Evolutionary conservation across 2,113 vertebrate genomes (phyloP).

Genomic region (Chascanopsetta lugubris): DNA sequence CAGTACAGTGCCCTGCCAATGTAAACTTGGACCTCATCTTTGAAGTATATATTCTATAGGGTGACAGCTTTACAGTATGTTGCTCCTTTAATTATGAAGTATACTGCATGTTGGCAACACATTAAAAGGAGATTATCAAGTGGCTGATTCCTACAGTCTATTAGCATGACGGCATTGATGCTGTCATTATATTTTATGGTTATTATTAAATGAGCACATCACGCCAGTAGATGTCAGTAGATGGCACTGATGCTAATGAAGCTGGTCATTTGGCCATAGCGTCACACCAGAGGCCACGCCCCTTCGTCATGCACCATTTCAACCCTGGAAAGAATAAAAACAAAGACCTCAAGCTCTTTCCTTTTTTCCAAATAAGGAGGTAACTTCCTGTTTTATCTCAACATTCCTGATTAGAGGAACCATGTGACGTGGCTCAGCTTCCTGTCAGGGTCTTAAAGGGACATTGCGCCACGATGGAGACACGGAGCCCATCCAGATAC

Average conservation of each 20-base stretch:
- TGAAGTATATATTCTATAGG: constrained; percentile 54
- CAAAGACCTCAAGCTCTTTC: too few species aligned
- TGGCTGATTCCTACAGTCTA: not conserved
- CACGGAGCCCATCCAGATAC: constrained; percentile 1
- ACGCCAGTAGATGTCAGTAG: too few species aligned
- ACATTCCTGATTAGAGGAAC: not conserved
- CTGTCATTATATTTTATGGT: too few species aligned
- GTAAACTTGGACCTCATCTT: constrained; percentile 51
- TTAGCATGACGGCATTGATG: too few species aligned
- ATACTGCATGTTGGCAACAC: constrained; percentile 26
- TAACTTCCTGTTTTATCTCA: too few species aligned
- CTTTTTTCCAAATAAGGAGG: too few species aligned
- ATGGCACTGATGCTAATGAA: too few species aligned
- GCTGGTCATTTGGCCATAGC: too few species aligned
- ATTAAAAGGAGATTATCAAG: not conserved
- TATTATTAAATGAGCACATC: too few species aligned
- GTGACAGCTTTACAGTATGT: constrained; percentile 62
- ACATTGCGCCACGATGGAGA: not conserved
- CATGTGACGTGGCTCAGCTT: constrained; percentile 5
- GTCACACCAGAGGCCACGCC: too few species aligned
- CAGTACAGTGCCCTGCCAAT: constrained; percentile 45
- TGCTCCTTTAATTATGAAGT: constrained; percentile 40
- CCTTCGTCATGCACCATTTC: too few species aligned
- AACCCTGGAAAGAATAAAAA: too few species aligned
- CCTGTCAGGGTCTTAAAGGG: not conserved